Evolutionary conservation across 2,797 vertebrate genomes (phyloP), one percentile per base, ranked within the genome.

Genomic region (Siniperca obscura): DNA sequence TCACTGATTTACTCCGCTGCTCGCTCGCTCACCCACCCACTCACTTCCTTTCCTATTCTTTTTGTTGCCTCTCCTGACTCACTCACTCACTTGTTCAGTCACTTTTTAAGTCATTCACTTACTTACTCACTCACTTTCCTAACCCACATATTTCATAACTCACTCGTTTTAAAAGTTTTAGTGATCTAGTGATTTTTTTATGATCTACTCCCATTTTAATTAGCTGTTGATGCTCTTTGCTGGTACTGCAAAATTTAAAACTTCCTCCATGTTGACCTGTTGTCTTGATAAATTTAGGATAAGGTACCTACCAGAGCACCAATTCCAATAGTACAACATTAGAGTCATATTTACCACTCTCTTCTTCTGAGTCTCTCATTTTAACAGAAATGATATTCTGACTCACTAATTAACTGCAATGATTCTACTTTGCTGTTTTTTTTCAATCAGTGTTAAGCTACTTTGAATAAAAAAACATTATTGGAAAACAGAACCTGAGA

Each of bases 1-100:
- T 84, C 61, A 9, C 48, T 61, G 57, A 30, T 60, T 71, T 42
- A 19, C 44, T 57, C 27, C 12, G 25, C 61, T 12, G 17, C 13
- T 74, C 14, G 46, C 60, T 57, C 55, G 19, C n/a, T 70, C 60
- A 50, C 70, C 72, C 60, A 50, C 70, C 72, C 72, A 78, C 81
- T 74, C 81, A 56, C 50, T 75, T 79, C 69, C 55, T 75, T 66
- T 65, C 57, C 19, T 14, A 5, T 44, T 75, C 17, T 22, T 44
- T 48, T 53, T 67, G 46, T 52, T 78, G 34, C 8, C 9, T 60
- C 40, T 25, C 21, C 22, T 71, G 22, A 56, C 36, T 68, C 7
- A 7, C 48, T 78, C 7, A 0, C 14, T 71, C 57, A 25, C 57
- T 75, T 38, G 25, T 42, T 82, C 57, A 68, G 13, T 74, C 38